phyloP scores from a whole-genome alignment of 2,888 invertebrate species.

The Corythucha ciliata region DNA sequence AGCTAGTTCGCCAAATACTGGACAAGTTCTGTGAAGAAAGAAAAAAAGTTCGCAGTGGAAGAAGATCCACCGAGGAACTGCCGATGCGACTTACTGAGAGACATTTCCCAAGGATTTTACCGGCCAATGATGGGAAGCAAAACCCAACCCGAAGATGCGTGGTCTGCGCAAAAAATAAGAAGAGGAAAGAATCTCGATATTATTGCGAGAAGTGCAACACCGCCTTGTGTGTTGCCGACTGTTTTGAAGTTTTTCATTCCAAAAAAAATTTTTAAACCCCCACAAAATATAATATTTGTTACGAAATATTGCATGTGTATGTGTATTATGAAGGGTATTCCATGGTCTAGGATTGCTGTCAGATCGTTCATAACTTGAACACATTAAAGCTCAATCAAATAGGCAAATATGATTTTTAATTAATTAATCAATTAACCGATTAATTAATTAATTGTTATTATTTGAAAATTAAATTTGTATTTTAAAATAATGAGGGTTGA shows the following conservation, averaged over 20 bases:
- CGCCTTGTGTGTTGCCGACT: conserved; percentile 5
- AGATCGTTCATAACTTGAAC: too few species aligned
- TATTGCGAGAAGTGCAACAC: conserved; percentile 3
- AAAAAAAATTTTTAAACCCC: conserved; percentile 7
- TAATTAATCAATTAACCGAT: too few species aligned
- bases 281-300: too few species aligned
- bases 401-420: too few species aligned
- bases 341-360: too few species aligned
- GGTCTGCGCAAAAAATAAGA: conserved; percentile 8
- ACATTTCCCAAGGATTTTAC: conserved; percentile 1
- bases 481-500: too few species aligned
- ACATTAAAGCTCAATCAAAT: too few species aligned
- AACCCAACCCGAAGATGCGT: conserved; percentile 1
- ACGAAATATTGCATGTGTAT: too few species aligned
- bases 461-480: too few species aligned
- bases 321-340: too few species aligned
- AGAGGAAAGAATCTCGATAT: conserved; percentile 7
- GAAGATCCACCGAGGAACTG: conserved; percentile 1
- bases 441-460: too few species aligned
- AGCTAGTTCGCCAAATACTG: conserved; percentile 1
- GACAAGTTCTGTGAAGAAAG: conserved; percentile 5
- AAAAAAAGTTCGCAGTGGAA: neutral
- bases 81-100: conserved; percentile 6
- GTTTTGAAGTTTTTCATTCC: neutral
- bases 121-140: neutral